These are phyloP conservation scores for Cylas formicarius DNA, from an alignment of 1,140 invertebrate genomes.

Conservation along the genomic window DNA sequence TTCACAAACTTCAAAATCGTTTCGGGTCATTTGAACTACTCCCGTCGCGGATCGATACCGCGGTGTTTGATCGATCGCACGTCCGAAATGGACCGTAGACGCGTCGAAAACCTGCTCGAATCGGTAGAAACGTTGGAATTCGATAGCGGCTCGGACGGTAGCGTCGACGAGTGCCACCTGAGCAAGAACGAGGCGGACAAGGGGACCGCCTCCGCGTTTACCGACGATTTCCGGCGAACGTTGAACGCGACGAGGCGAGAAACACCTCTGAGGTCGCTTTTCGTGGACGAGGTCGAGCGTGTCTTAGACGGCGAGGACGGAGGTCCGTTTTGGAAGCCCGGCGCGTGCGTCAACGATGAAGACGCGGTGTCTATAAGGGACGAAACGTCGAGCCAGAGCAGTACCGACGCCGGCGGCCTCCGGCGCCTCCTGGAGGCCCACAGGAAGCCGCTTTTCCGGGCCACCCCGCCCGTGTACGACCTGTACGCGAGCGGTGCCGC, in stretches of 20 bases:
- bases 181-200: constrained; percentile 28
- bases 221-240: constrained; percentile 28
- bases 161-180: constrained; percentile 30
- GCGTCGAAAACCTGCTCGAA: no score
- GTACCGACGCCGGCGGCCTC: constrained; percentile 8
- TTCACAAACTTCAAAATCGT: no score
- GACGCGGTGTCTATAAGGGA: background rate
- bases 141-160: no score
- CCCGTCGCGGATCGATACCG: no score
- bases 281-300: no score
- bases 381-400: no score
- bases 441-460: constrained; percentile 19
- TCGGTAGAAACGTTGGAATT: no score
- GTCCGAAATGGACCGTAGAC: no score
- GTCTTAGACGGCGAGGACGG: background rate
- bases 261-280: no score
- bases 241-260: constrained; percentile 19
- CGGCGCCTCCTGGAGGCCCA: constrained; percentile 11
- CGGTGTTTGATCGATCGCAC: no score
- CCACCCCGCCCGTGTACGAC: constrained; percentile 31
- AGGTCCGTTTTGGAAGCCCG: background rate
- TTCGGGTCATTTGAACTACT: no score
- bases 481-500: constrained; percentile 17
- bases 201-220: constrained; percentile 26
- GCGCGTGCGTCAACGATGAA: background rate